Percentiles rank a stretch among this genome's conserved stretches.
Evolutionary conservation across 2,113 vertebrate species (phyloP).

Genomic region (Herpetotheres cachinnans): DNA sequence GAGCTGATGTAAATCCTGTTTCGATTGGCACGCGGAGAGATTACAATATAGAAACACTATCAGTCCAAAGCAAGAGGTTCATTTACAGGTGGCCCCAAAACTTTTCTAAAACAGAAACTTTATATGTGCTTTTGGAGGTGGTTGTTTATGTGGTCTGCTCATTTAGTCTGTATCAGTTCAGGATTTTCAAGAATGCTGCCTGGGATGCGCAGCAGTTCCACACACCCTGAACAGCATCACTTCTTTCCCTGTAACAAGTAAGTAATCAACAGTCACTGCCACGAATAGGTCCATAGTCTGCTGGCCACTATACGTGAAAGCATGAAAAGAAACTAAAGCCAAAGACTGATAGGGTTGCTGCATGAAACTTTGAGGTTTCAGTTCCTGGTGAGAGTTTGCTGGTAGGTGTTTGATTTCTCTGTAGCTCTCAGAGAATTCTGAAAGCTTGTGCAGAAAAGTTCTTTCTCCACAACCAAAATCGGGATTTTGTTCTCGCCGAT

Average conservation of each 20-base stretch:
- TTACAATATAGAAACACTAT: background rate
- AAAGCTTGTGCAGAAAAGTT: background rate
- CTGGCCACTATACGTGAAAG: background rate
- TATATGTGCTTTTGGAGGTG: background rate
- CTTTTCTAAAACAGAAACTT: background rate
- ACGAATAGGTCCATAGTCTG: background rate
- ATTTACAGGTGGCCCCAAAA: background rate
- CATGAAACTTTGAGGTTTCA: background rate
- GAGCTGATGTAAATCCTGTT: background rate
- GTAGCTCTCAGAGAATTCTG: background rate
- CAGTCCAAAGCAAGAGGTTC: background rate
- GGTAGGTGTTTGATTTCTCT: background rate
- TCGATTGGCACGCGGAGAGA: background rate
- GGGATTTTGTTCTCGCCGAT: background rate
- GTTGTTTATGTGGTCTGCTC: background rate
- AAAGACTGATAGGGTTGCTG: background rate
- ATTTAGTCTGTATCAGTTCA: background rate
- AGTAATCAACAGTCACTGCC: background rate
- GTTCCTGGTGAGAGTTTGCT: background rate
- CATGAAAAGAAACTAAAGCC: background rate
- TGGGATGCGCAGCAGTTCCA: fast-evolving
- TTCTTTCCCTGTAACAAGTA: background rate
- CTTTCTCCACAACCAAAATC: background rate
- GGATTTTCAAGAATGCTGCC: background rate
- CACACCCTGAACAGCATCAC: background rate